Evolutionary conservation across 2,113 vertebrate genomes (phyloP), one percentile per base, ranked within the genome.

Genomic region (Salvator merianae): DNA sequence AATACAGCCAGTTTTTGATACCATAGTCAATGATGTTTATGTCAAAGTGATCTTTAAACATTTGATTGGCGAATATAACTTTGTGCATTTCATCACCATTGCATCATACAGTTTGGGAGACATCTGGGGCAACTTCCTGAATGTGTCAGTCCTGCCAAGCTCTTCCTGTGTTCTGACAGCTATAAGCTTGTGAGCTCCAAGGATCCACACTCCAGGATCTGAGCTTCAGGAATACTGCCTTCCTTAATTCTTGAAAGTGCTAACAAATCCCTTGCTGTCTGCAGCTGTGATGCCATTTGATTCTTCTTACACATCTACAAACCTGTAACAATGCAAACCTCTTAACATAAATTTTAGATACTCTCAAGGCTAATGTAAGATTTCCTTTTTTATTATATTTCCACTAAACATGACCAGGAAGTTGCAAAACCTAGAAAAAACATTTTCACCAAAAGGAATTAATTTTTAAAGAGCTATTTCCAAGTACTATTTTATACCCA

Each of bases 401-500:
- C 77, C 36, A 78, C n/a, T 40, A 47, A 82, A 86, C 2, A 20
- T 75, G 32, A 74, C 66, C 76, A 82, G 34, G 0, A 10, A 91
- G 89, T 91, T 89, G 43, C 32, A 88, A 87, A 83, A 86, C 90
- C 65, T 1, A 5, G 34, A 66, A 68, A 65, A 0, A 14, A 0
- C 20, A 85, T 3, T 79, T 79, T 62, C 78, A 70, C 90, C 87
- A 38, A 36, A n/a, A 90, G 78, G 93, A 94, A 88, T 90, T 16
- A 93, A 94, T 90, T 90, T 93, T 95, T 93, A 85, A 93, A 91
- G 85, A 91, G 82, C 6, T 68, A 40, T 91, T 92, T 76, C 76
- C 81, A 86, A 81, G 36, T 91, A 83, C 6, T 91, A 38, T 92
- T 95, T 89, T 90, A 70, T 91, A 63, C 75, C 40, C 83, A 75